Base-by-base conservation (phyloP, 2,113 vertebrate genomes). In the Pterocles gutturalis region DNA sequence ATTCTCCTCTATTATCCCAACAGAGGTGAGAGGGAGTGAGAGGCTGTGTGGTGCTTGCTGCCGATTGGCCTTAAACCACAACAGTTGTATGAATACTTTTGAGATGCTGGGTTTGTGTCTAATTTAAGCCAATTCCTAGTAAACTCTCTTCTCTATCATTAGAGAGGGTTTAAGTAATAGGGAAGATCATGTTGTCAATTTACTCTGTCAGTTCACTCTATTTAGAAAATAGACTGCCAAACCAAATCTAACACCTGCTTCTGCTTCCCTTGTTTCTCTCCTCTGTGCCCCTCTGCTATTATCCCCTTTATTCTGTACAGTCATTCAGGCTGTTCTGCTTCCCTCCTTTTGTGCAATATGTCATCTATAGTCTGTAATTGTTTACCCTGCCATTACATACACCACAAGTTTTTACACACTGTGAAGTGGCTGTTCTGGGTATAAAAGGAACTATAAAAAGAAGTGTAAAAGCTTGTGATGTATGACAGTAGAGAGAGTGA, bases 371-470 rank as follows among this genome's bases (percentile, higher is more conserved):
- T 45, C 82, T 85, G 36, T 78, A 75, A 91, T 72, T 97, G 95
- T 95, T 96, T 97, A 87, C 83, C 76, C 71, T 91, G 60, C 70
- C n/a, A 62, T 95, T 96, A 87, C 86, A 94, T 83, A 93, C 73
- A 65, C 70, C 94, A 96, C 93, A 94, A 97, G 93, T 1, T 96
- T 97, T 96, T 96, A 97, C 28, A 93, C 62, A 71, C 51, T 72
- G 67, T 55, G 71, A 91, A 96, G 89, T 90, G 25, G 46, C 75
- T 92, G 66, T 54, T 89, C 92, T 87, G 75, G 45, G 67, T 90
- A 79, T 95, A 95, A 96, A 96, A 93, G 17, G 55, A 81, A 83
- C 67, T 54, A 51, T 96, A 95, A 97, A 97, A 83, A 71, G 33
- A 86, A 88, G 31, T 70, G 41, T 94, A 96, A 96, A 97, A 80